A percentile compares a stretch with the other conserved stretches of the same genome.
Evolutionary conservation across 2,888 invertebrate species (phyloP).

Genomic region (Synergus laeviventris): DNA sequence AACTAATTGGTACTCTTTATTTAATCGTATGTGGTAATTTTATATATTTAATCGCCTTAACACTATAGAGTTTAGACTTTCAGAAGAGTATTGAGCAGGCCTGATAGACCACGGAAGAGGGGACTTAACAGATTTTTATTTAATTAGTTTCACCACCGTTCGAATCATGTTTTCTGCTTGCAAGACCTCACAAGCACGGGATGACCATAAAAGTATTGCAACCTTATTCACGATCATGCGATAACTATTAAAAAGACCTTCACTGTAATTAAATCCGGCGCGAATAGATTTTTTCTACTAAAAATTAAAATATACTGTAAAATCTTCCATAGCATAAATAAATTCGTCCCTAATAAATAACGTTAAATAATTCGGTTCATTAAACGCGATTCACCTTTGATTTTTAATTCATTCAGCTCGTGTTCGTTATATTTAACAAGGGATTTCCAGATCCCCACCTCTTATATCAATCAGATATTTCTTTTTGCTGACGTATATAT

Average conservation of each 20-base stretch:
- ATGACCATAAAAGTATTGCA: constrained; percentile 40
- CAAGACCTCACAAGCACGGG: constrained; percentile 4
- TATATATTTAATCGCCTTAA: neutral
- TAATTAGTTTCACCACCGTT: constrained; percentile 42
- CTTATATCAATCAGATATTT: neutral
- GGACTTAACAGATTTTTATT: constrained; percentile 48
- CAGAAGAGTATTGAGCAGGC: constrained; percentile 43
- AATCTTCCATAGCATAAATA: neutral
- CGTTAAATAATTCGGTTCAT: neutral
- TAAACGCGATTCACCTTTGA: neutral
- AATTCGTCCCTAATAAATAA: neutral
- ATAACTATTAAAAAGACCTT: constrained; percentile 5
- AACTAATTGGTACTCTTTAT: constrained; percentile 62
- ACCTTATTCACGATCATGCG: neutral
- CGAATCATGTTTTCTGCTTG: constrained; percentile 20
- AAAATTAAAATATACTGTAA: too few species aligned
- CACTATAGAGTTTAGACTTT: constrained; percentile 46
- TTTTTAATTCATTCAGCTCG: neutral
- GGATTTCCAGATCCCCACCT: neutral
- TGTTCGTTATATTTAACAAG: neutral
- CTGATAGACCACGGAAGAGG: constrained; percentile 40
- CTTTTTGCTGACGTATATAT: neutral
- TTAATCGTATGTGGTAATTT: constrained; percentile 49
- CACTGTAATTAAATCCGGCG: neutral
- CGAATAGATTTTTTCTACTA: neutral